Base-by-base conservation (phyloP, 2,113 vertebrate species). In the Holacanthus passer region DNA sequence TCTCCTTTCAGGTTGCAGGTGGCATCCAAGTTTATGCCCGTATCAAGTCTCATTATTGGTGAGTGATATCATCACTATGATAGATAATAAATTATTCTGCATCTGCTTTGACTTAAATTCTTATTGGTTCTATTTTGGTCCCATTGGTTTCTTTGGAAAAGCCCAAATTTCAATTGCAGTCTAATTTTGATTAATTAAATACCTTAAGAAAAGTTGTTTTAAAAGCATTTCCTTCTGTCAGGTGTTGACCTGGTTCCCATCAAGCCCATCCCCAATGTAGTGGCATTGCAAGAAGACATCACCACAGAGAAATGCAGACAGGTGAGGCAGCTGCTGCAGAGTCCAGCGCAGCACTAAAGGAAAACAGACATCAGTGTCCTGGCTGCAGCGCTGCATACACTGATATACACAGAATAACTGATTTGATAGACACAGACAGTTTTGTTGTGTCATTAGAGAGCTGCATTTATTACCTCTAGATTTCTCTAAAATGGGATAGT, bases 31-130 rank as follows among this genome's bases (percentile, higher is more conserved):
- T 99, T 99, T 90, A 99, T 99, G 98, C 98, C 98, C 0, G 95
- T 99, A 45, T 99, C 98, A 77, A 99, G 98, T 89, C 96, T 99
- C 53, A 96, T 99, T 31, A 96, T 99, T 43, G 98, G 98, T 99
- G 89, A 97, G 97, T 94, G 2, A 9, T 32, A 5, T 29, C 6
- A 58, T 52, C 27, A 58, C 7, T n/a, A 53, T 53, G 7, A 7
- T 59, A 13, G 35, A 20, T 32, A 6, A 39, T 35, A 27, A 13
- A 16, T 72, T 17, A 4, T n/a, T 35, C 5, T 29, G 6, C 3
- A 55, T 55, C 2, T 72, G 31, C n/a, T 43, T 45, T 32, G 19
- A 22, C 43, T 16, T 50, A 12, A n/a, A 16, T 39, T 70, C 11
- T 22, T 24, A n/a, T 19, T 32, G 2, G 27, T 17, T 37, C 7